A percentile compares a stretch with the other conserved stretches of the same genome.
Conservation (phyloP, 2,113 vertebrate genomes). For the Barbus barbus region DNA sequence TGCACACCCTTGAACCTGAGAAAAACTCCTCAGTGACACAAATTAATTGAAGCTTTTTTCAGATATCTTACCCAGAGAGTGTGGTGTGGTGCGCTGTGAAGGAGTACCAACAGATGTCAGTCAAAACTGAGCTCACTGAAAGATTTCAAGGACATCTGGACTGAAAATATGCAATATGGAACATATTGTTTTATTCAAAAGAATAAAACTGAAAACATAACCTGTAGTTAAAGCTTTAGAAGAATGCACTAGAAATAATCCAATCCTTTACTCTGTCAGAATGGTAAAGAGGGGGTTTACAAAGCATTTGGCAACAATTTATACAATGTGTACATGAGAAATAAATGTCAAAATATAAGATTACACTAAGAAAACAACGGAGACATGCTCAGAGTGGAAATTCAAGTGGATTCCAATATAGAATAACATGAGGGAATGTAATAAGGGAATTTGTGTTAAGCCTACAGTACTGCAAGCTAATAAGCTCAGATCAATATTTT, state of each 20-base stretch:
- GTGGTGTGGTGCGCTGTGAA: neutral
- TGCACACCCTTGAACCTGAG: constrained; percentile 60
- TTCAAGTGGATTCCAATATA: neutral
- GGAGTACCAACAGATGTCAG: constrained; percentile 34
- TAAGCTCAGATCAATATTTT: neutral
- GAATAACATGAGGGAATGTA: neutral
- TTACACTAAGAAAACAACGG: neutral
- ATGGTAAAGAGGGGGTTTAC: neutral
- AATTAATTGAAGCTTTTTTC: constrained; percentile 57
- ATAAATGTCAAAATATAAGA: constrained; percentile 2
- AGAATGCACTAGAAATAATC: neutral
- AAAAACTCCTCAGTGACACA: constrained; percentile 47
- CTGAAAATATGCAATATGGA: neutral
- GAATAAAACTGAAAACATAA: neutral
- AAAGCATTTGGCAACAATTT: neutral
- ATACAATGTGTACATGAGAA: neutral
- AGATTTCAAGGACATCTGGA: constrained; percentile 38
- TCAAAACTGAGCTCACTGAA: constrained; percentile 42
- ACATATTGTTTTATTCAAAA: neutral
- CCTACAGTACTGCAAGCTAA: neutral
- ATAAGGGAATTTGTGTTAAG: neutral
- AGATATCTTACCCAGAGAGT: constrained; percentile 29
- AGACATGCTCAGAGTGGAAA: neutral
- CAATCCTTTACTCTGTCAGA: neutral
- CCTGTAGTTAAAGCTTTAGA: neutral